phyloP scores from a whole-genome alignment of 1,140 invertebrate species.

The Carcinoscorpius rotundicauda region DNA sequence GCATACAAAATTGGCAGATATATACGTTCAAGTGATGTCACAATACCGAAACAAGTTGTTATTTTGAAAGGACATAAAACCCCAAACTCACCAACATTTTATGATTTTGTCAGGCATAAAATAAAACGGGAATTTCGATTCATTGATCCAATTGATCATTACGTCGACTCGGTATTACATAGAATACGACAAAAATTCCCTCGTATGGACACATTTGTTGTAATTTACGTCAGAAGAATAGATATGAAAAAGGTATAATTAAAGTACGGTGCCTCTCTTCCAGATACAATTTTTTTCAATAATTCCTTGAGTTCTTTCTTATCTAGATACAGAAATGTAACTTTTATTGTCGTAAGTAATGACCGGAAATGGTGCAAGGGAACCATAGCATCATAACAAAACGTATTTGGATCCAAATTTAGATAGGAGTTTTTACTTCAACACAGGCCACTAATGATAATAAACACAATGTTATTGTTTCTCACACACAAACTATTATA shows the following conservation, averaged over 20 bases:
- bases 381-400: too few species aligned
- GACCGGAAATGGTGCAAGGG: conserved; percentile 45
- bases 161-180: not conserved
- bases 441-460: too few species aligned
- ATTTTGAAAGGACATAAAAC: not conserved
- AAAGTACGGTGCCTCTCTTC: conserved; percentile 37
- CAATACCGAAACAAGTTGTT: not conserved
- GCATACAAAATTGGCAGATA: not conserved
- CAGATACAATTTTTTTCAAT: conserved; percentile 41
- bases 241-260: conserved; percentile 46
- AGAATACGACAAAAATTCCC: not conserved
- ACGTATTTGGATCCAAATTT: too few species aligned
- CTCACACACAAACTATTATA: too few species aligned
- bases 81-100: not conserved
- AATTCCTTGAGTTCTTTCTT: conserved; percentile 45
- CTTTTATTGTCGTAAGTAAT: conserved; percentile 49
- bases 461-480: too few species aligned
- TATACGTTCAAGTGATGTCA: not conserved
- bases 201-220: conserved; percentile 33
- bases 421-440: too few species aligned
- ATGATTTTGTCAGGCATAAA: not conserved
- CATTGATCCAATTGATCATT: not conserved
- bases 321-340: conserved; percentile 34
- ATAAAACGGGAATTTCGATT: not conserved
- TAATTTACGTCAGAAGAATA: conserved; percentile 46